These are phyloP conservation scores for Papilio aristodemus DNA, from an alignment of 1,140 invertebrate genomes.

Conservation along the genomic window DNA sequence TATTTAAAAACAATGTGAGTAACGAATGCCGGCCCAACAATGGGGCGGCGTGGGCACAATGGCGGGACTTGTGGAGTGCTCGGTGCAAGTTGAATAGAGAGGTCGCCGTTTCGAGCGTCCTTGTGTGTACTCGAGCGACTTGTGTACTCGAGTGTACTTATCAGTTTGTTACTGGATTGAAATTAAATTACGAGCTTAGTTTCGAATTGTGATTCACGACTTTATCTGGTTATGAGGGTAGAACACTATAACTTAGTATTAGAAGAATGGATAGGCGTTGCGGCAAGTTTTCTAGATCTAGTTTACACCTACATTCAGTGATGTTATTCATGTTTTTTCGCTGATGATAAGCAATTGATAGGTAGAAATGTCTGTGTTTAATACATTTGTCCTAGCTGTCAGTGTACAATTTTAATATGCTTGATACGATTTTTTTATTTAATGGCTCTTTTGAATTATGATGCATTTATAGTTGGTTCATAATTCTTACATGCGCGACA, in stretches of 20 bases:
- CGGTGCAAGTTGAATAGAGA: constrained; percentile 32
- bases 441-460: no score
- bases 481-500: no score
- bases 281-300: no score
- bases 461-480: no score
- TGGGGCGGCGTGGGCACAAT: constrained; percentile 36
- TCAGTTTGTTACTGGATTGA: constrained; percentile 32
- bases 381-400: no score
- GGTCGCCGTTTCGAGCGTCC: constrained; percentile 35
- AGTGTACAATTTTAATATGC: no score
- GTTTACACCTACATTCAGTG: no score
- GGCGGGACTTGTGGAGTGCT: constrained; percentile 34
- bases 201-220: neutral
- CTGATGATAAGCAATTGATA: no score
- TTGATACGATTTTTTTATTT: no score
- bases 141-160: constrained; percentile 28
- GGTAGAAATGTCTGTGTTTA: no score
- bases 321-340: no score
- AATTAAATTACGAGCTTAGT: constrained; percentile 30
- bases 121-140: constrained; percentile 35
- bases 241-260: neutral
- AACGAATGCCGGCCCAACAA: constrained; percentile 42
- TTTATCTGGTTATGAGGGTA: neutral
- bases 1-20: constrained; percentile 47
- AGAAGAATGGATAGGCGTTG: no score